Evolutionary conservation across 2,797 vertebrate genomes (phyloP), one percentile per base, ranked within the genome.

Genomic region (Ambastaia sidthimunki): DNA sequence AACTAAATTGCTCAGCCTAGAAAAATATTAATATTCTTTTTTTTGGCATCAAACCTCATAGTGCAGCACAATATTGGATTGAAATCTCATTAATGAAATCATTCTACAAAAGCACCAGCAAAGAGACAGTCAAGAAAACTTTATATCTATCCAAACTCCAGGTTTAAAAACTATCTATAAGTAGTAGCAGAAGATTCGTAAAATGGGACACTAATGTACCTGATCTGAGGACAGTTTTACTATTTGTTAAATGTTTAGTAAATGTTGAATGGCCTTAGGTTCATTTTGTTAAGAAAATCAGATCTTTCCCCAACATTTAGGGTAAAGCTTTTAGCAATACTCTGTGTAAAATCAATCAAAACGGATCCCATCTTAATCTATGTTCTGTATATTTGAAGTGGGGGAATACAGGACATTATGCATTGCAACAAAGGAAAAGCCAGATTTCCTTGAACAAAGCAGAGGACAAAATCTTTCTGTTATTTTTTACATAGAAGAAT

Each of bases 361-460:
- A 34, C n/a, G 57, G 44, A 70, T 57, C 11, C 48, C 11, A 15
- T 54, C 18, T 16, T 13, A 54, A 37, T 71, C 19, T 10, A 44
- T 34, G 18, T 48, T 19, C 9, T 44, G 19, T 52, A 41, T 57
- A 16, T 68, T 4, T 7, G 25, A 65, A 80, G 67, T 31, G 7
- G 10, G 13, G 37, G 0, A n/a, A 47, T 59, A 74, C 62, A 74
- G 71, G 62, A 80, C 74, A 73, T 68, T 74, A 47, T 67, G 50
- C 37, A 68, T 68, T 80, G 31, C 50, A 73, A 23, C 34, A 74
- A 74, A 74, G 71, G 71, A 74, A 80, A 67, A 13, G 63, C 37
- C 73, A 79, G 44, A 67, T 80, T 78, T 76, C 78, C 78, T 80
- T 71, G 44, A 78, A 50, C 55, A 50, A 48, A 78, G 28, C 55